These are phyloP conservation scores for Apolygus lucorum DNA, from an alignment of 1,140 invertebrate genomes.

Conservation along the genomic window DNA sequence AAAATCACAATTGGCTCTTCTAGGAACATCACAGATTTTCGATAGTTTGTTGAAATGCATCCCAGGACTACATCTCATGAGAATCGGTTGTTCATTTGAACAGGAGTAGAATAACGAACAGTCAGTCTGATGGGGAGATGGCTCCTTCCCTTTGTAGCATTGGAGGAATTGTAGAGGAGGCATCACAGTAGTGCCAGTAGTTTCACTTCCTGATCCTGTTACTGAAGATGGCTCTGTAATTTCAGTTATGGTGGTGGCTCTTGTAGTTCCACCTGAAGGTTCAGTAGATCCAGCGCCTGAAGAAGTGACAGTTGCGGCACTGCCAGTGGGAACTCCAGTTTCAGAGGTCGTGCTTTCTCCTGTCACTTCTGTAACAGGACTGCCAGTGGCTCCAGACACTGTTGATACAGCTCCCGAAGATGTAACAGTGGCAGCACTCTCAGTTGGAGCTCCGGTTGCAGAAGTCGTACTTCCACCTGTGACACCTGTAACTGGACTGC, in stretches of 20 bases:
- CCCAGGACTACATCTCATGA: background rate
- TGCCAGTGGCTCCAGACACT: background rate
- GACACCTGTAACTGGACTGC: too few relatives aligned
- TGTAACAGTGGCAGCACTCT: too few relatives aligned
- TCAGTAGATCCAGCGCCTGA: background rate
- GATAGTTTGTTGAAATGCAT: background rate
- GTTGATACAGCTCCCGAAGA: background rate
- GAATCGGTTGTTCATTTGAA: background rate
- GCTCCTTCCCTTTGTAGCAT: too few relatives aligned
- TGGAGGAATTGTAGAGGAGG: too few relatives aligned
- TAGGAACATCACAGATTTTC: background rate
- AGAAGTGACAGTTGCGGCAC: background rate
- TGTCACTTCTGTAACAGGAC: background rate
- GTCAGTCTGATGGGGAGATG: background rate
- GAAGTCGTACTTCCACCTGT: too few relatives aligned
- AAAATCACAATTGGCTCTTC: background rate
- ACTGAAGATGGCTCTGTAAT: background rate
- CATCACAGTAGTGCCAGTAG: background rate
- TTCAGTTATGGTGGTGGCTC: background rate
- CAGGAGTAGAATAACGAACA: background rate
- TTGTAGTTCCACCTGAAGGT: background rate
- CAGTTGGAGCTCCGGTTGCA: too few relatives aligned
- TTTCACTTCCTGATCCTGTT: background rate
- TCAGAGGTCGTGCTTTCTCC: background rate
- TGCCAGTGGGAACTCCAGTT: background rate